phyloP scores from a whole-genome alignment of 2,797 vertebrate genomes.

The Coranthus polyacanthus region DNA sequence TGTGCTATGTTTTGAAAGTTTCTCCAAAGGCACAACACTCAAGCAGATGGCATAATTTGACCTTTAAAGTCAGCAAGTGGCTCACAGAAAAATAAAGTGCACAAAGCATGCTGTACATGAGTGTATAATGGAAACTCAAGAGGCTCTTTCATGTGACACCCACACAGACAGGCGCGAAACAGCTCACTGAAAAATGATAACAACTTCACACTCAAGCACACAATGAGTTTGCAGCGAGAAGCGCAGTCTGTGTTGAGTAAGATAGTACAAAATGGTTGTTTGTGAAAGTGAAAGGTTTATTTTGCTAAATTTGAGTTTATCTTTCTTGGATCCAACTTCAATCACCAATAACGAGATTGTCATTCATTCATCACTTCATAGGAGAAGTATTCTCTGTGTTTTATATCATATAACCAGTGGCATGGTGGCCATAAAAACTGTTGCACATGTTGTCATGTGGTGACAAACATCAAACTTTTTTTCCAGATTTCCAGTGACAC shows the following conservation, averaged over 20 bases:
- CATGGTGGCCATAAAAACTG: slow-evolving; percentile 32
- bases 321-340: background rate
- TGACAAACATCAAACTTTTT: slow-evolving; percentile 30
- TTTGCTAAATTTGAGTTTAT: slow-evolving; percentile 7
- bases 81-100: slow-evolving; percentile 31
- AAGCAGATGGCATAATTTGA: slow-evolving; percentile 1
- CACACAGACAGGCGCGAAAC: slow-evolving; percentile 39
- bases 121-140: slow-evolving; percentile 45
- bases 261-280: slow-evolving; percentile 36
- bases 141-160: slow-evolving; percentile 41
- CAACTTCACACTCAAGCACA: slow-evolving; percentile 26
- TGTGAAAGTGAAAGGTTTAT: too few species aligned
- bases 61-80: slow-evolving; percentile 6
- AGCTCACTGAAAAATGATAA: slow-evolving; percentile 34
- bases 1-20: slow-evolving; percentile 1
- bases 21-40: slow-evolving; percentile 23
- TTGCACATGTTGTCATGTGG: slow-evolving; percentile 14
- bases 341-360: background rate
- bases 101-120: slow-evolving; percentile 16
- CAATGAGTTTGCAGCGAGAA: slow-evolving; percentile 22
- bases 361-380: too few species aligned
- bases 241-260: slow-evolving; percentile 16
- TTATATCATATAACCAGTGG: slow-evolving; percentile 46
- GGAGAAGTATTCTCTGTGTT: too few species aligned
- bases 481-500: slow-evolving; percentile 8